A percentile compares a stretch with the other conserved stretches of the same genome.
These are phyloP conservation scores for Eumaeus atala DNA, from an alignment of 1,140 invertebrate genomes.

Conservation along the genomic window DNA sequence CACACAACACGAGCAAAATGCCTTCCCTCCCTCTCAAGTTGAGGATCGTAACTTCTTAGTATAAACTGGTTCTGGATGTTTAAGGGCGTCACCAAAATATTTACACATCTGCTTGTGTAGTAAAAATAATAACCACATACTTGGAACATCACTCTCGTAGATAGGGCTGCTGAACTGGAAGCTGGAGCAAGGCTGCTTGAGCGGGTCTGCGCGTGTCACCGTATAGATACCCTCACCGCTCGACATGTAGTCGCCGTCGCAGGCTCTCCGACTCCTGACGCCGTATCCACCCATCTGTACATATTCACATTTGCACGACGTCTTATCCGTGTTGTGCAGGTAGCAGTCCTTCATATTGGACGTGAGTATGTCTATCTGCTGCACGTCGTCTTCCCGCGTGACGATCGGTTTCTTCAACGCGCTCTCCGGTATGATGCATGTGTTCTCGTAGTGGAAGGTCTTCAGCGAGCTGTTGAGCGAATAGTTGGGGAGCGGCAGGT, in stretches of 20 bases:
- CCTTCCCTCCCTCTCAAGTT: no score
- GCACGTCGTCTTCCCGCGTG: conserved; percentile 61
- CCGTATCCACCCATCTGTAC: conserved; percentile 63
- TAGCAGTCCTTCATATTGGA: conserved; percentile 64
- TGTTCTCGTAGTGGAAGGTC: conserved; percentile 71
- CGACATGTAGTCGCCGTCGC: conserved; percentile 56
- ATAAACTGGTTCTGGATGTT: no score
- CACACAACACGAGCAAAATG: no score
- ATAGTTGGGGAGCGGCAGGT: conserved; percentile 26
- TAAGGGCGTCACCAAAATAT: no score
- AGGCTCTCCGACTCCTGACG: conserved; percentile 48
- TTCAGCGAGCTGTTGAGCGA: conserved; percentile 70
- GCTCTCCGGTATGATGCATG: conserved; percentile 57
- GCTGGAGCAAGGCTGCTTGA: conserved; percentile 55
- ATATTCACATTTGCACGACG: conserved; percentile 60
- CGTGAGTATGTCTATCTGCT: conserved; percentile 64
- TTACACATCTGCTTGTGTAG: no score
- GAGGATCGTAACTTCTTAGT: no score
- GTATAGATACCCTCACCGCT: conserved; percentile 58
- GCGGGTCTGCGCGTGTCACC: conserved; percentile 53
- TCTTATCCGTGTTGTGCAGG: conserved; percentile 56
- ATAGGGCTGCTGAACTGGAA: conserved; percentile 64
- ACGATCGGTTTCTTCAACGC: conserved; percentile 58
- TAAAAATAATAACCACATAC: conserved; percentile 20
- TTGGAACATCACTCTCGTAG: conserved; percentile 65